Base-by-base conservation (phyloP, 2,888 invertebrate species). In the Brachyopa scutellaris region DNA sequence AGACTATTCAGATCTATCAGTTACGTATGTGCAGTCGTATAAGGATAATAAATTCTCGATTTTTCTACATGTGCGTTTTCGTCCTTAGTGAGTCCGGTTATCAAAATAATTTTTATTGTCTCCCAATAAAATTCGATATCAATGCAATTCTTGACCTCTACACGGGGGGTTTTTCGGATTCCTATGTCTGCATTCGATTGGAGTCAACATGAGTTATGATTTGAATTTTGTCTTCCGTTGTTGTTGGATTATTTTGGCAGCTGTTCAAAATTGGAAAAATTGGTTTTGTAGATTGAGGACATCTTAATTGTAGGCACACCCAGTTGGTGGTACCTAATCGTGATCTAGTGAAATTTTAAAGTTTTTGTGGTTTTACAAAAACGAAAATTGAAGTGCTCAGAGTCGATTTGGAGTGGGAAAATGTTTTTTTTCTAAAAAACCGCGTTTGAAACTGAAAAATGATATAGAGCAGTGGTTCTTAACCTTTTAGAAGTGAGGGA, bases 21-120 rank as follows among this genome's bases (percentile, higher is more conserved):
- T 38, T 33, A 15, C 9, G 11, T 9, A 11, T 23, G 21, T 51
- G 59, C 59, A 66, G n/a, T n/a, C n/a, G n/a, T n/a, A n/a, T n/a
- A n/a, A 69, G 57, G 66, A 79, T 33, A 67, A 79, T 79, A 72
- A 73, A 61, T 79, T 73, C 73, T 45, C 21, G 59, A 23, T 72
- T 53, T 66, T 66, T 23, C 15, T 6, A 26, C 6, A n/a, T 23
- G 31, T 40, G 38, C 19, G 42, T 42, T 31, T 59, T 36, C 51
- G 26, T n/a, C n/a, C n/a, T n/a, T 57, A 23, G 49, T 59, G 49
- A 49, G 49, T 33, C 9, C 11, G 36, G 5, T 33, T 59, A 57
- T 67, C 51, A 73, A 73, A 78, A 66, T 53, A 73, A 38, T 72
- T 79, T n/a, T 66, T 66, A 73, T 73, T 73, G 59, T 59, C 59